Evolutionary conservation across 2,797 vertebrate genomes (phyloP).

Genomic region (Scolopax bukidnonensis): DNA sequence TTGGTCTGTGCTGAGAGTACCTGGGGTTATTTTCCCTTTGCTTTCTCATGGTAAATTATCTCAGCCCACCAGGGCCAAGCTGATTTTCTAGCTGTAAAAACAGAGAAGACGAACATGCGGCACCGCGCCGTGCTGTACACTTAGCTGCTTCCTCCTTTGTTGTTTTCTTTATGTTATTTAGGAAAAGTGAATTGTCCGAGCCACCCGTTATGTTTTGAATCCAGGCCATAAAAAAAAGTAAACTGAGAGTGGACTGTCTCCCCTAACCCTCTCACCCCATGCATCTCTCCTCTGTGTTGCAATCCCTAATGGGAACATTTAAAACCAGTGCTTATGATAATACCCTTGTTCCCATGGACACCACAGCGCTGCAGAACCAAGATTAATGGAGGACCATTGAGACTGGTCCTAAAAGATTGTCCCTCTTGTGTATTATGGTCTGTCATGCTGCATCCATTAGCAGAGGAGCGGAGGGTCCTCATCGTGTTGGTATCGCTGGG

Average conservation of each 20-base stretch:
- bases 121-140: neutral
- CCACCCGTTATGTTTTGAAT: slow-evolving; percentile 36
- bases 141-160: slow-evolving; percentile 29
- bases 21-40: slow-evolving; percentile 71
- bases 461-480: slow-evolving; percentile 72
- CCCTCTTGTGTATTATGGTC: slow-evolving; percentile 75
- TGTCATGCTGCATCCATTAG: slow-evolving; percentile 79
- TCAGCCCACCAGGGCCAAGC: slow-evolving; percentile 56
- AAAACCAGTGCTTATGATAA: slow-evolving; percentile 77
- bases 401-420: slow-evolving; percentile 78
- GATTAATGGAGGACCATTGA: slow-evolving; percentile 78
- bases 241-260: slow-evolving; percentile 62
- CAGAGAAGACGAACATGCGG: slow-evolving; percentile 36
- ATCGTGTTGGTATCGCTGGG: slow-evolving; percentile 78
- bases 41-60: slow-evolving; percentile 69
- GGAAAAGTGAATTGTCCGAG: neutral
- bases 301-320: slow-evolving; percentile 73
- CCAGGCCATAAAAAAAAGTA: slow-evolving; percentile 50
- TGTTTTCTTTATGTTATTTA: slow-evolving; percentile 55
- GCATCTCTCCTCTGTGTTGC: slow-evolving; percentile 50
- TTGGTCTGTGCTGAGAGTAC: slow-evolving; percentile 66
- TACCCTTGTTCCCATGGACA: slow-evolving; percentile 81
- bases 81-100: slow-evolving; percentile 58
- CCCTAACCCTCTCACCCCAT: slow-evolving; percentile 35
- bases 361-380: slow-evolving; percentile 73